Evolutionary conservation across 2,888 invertebrate species (phyloP).

Genomic region (Phanerotoma sp.): DNA sequence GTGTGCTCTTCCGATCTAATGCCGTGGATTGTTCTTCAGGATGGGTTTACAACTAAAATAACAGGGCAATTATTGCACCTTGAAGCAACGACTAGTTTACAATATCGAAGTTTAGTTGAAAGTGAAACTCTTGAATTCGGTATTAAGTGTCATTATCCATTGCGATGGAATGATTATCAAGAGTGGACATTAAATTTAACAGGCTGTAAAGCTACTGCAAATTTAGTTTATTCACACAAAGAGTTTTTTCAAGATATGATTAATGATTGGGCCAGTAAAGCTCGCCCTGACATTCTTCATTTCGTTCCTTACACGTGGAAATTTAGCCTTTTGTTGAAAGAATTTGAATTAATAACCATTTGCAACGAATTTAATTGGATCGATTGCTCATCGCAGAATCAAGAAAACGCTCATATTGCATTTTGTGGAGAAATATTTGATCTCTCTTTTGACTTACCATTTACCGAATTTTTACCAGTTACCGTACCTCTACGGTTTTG

Average conservation of each 20-base stretch:
- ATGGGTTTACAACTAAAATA: constrained; percentile 88
- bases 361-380: constrained; percentile 99
- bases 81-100: constrained; percentile 94
- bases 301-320: constrained; percentile 98
- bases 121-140: constrained; percentile 95
- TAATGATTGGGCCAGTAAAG: constrained; percentile 96
- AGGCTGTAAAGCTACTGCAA: constrained; percentile 91
- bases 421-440: constrained; percentile 94
- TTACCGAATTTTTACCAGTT: constrained; percentile 89
- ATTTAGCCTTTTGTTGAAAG: constrained; percentile 85
- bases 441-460: constrained; percentile 91
- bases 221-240: constrained; percentile 92
- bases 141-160: constrained; percentile 84
- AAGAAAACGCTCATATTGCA: constrained; percentile 92
- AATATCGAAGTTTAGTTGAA: constrained; percentile 88
- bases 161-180: constrained; percentile 95
- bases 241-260: constrained; percentile 95
- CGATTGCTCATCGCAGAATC: constrained; percentile 93
- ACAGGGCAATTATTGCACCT: constrained; percentile 92
- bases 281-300: constrained; percentile 86
- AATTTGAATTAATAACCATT: constrained; percentile 90
- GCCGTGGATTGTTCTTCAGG: constrained; percentile 87
- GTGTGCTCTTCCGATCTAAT: too few relatives aligned
- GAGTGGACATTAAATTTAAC: constrained; percentile 90
- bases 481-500: constrained; percentile 88